These are phyloP conservation scores for Myotis brandtii DNA, from an alignment of 2,113 vertebrate genomes.

Conservation along the genomic window DNA sequence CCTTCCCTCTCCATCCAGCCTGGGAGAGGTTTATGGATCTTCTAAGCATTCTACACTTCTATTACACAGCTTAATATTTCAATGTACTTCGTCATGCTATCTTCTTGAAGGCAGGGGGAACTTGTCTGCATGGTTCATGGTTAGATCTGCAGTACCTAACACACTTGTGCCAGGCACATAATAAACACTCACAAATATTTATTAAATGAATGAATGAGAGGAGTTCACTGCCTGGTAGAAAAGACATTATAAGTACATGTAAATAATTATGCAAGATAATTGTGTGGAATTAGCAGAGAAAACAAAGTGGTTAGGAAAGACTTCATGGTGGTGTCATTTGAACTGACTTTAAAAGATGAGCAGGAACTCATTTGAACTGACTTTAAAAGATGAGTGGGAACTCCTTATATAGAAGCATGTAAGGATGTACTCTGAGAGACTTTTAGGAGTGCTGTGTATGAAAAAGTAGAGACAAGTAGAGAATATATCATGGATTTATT, in stretches of 20 bases:
- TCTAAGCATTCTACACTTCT: slow-evolving; percentile 24
- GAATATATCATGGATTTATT: neutral
- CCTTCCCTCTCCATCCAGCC: neutral
- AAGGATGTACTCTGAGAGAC: neutral
- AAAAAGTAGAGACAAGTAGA: neutral
- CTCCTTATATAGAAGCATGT: neutral
- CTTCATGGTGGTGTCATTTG: slow-evolving; percentile 18
- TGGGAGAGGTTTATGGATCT: neutral
- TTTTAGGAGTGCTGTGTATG: neutral
- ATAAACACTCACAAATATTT: slow-evolving; percentile 34
- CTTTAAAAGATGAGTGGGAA: slow-evolving; percentile 20
- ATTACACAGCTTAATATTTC: neutral
- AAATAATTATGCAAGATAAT: slow-evolving; percentile 45
- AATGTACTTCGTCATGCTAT: slow-evolving; percentile 8
- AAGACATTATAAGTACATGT: slow-evolving; percentile 44
- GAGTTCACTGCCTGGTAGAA: slow-evolving; percentile 23
- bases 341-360: slow-evolving; percentile 16
- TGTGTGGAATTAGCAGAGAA: slow-evolving; percentile 33
- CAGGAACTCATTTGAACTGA: slow-evolving; percentile 17
- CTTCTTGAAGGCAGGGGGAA: neutral
- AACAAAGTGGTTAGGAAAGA: slow-evolving; percentile 21
- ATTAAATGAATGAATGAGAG: slow-evolving; percentile 45
- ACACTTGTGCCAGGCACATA: neutral
- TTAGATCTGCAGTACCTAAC: neutral
- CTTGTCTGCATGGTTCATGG: neutral